Base-by-base conservation (phyloP, 2,888 invertebrate species). In the Meloe dianella region DNA sequence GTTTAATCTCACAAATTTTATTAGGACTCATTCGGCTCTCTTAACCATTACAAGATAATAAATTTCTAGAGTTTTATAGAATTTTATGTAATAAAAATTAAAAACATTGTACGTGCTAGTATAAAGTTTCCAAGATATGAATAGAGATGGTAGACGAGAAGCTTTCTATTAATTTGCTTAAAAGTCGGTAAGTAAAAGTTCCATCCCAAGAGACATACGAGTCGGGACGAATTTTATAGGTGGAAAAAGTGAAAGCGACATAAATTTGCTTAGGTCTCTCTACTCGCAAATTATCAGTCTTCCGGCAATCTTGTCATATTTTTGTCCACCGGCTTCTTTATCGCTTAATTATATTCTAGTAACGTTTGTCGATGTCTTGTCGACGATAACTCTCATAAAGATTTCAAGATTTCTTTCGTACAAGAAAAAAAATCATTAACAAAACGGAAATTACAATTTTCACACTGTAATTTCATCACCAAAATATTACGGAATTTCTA, bases 131-230 rank as follows among this genome's bases (percentile, higher is more conserved):
- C 20, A 47, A 47, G 20, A 20, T 41, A 17, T 17, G 7, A 17
- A 2, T 47, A 20, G 47, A 47, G 12, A 47, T 41, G 12, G 38
- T 35, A 41, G 38, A n/a, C n/a, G 10, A 5, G 7, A 41, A 17
- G 38, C 6, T 10, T 47, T n/a, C 59, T 35, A 59, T 66, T 66
- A 66, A 66, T 66, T 66, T 66, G 62, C 24, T 24, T 14, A 24
- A 20, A 63, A 66, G 54, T 66, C 58, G 47, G 17, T 8, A 35
- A 29, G 54, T 24, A 59, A 61, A 67, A 66, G 60, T 67, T 64
- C 57, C 47, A 20, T 67, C 67, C 64, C 67, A 20, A 22, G 64
- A 59, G 57, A 56, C 67, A 64, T 62, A 64, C 24, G 56, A 64
- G 62, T 64, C 57, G 35, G 4, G 59, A 14, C 35, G 57, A 60